phyloP scores from a whole-genome alignment of 2,888 invertebrate genomes.

The Catocala nupta region DNA sequence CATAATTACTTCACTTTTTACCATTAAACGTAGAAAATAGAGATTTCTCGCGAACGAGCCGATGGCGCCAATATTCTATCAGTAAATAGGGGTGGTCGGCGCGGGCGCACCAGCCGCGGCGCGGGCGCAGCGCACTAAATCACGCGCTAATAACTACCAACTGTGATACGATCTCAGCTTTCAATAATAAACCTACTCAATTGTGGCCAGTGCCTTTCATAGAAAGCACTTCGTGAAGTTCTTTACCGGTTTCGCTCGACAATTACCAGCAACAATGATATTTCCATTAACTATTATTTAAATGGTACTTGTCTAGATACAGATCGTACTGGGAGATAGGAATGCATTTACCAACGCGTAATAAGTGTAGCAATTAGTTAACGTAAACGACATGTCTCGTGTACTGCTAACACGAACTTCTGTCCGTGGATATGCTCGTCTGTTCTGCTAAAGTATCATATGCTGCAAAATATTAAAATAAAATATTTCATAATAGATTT shows the following conservation, averaged over 20 bases:
- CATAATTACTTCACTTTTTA: conserved; percentile 39
- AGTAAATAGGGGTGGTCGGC: conserved; percentile 77
- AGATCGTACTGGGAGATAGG: conserved; percentile 54
- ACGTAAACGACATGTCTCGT: not conserved
- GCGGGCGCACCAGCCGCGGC: conserved; percentile 39
- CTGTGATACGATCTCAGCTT: conserved; percentile 81
- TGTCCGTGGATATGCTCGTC: not conserved
- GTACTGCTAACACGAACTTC: no score
- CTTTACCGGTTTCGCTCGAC: conserved; percentile 74
- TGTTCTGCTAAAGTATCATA: no score
- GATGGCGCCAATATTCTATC: conserved; percentile 65
- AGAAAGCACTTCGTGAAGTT: conserved; percentile 74
- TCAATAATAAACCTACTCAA: conserved; percentile 82
- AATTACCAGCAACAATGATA: conserved; percentile 78
- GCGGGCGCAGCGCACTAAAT: conserved; percentile 73
- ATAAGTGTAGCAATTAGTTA: conserved; percentile 32
- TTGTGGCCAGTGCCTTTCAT: conserved; percentile 74
- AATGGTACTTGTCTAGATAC: conserved; percentile 62
- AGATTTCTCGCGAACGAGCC: conserved; percentile 52
- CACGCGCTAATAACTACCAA: conserved; percentile 81
- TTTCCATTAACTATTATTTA: conserved; percentile 72
- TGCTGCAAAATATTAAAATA: no score
- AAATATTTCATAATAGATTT: no score
- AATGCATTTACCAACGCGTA: conserved; percentile 28
- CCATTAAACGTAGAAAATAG: conserved; percentile 43